Base-by-base conservation (phyloP, 2,113 vertebrate species). In the Apteryx owenii region DNA sequence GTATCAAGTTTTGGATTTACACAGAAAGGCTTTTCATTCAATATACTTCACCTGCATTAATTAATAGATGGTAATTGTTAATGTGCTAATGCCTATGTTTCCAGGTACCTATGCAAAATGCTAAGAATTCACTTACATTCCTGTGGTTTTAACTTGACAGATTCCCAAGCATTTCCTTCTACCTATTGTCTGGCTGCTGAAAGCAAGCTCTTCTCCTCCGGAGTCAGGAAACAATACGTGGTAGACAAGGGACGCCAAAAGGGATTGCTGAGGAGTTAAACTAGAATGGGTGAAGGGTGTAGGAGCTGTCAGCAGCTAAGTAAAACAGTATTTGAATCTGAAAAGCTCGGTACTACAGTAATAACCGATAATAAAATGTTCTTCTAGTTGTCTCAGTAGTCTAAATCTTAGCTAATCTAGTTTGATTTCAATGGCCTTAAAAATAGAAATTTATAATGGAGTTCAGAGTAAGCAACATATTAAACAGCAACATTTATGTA, bases 281-380 rank as follows among this genome's bases (percentile, higher is more conserved):
- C 69, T 33, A 64, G 88, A 85, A 77, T 13, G 72, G 95, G 81
- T 92, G 75, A 96, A 96, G 70, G 82, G 90, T 93, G 80, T 92
- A 85, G 81, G 81, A 97, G 73, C 91, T 95, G 95, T 95, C 83
- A 96, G 88, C 71, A 89, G 83, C 3, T 0, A 88, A 91, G 85
- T 92, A 92, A 97, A 97, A 95, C 88, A 97, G 54, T 95, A 95
- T 94, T 89, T 97, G 93, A 95, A 92, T 95, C 84, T 95, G 95
- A 93, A 97, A 94, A 93, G 85, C 89, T 95, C 79, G 69, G 71
- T 81, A 84, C 64, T 90, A 83, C 56, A 68, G 91, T 91, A 96
- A 94, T 93, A 92, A 86, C 75, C 65, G 93, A 94, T 96, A 95
- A 97, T 92, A 95, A 97, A 96, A 95, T 33, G 70, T 90, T 97